phyloP scores from a whole-genome alignment of 2,113 vertebrate species.

The Amphiprion ocellaris region DNA sequence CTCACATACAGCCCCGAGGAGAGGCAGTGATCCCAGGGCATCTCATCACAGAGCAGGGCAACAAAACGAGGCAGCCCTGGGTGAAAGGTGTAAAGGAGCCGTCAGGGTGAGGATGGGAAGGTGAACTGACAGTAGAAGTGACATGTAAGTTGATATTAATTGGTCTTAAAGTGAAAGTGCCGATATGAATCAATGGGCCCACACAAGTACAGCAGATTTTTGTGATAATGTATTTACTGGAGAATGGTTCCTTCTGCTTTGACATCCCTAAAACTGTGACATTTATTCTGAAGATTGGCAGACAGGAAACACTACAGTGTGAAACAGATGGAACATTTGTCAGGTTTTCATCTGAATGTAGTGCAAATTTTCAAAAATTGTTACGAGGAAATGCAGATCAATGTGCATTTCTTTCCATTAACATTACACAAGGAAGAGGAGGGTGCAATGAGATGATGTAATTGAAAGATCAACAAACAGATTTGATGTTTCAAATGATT shows the following conservation, averaged over 20 bases:
- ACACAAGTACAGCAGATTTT: not conserved
- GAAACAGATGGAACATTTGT: too few relatives aligned
- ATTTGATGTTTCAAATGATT: too few relatives aligned
- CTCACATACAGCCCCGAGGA: constrained; percentile 31
- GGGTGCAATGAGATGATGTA: too few relatives aligned
- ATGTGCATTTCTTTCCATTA: not conserved
- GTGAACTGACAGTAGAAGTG: constrained; percentile 30
- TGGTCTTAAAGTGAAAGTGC: not conserved
- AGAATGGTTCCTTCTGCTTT: not conserved
- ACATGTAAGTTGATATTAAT: constrained; percentile 14
- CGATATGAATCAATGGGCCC: not conserved
- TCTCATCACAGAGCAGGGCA: constrained; percentile 11
- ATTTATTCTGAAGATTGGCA: not conserved
- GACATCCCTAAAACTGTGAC: not conserved
- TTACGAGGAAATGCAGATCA: not conserved
- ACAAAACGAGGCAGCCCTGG: not conserved
- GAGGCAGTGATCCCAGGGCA: constrained; percentile 25
- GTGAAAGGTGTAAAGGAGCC: constrained; percentile 12
- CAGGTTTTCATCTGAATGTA: not conserved
- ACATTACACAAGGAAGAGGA: too few relatives aligned
- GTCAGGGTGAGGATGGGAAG: constrained; percentile 19
- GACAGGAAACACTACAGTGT: not conserved
- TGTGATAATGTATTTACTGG: too few relatives aligned
- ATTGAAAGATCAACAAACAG: too few relatives aligned
- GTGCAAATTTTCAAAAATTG: not conserved